phyloP scores from a whole-genome alignment of 2,888 invertebrate genomes.

The Caenorhabditis panamensis region DNA sequence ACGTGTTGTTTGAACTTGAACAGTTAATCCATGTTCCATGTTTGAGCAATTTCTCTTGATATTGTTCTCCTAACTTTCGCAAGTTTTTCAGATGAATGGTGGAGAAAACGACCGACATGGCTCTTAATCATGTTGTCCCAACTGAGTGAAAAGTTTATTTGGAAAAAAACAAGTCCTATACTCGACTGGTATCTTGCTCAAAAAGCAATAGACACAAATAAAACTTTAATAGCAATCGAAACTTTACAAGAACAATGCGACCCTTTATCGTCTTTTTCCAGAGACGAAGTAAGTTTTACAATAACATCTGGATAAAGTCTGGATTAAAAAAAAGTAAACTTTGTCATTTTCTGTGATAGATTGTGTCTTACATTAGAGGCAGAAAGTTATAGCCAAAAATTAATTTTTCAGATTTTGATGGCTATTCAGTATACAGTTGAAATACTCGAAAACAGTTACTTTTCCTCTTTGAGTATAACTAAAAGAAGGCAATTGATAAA shows the following conservation, averaged over 20 bases:
- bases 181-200: constrained; percentile 84
- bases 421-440: constrained; percentile 76
- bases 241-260: constrained; percentile 83
- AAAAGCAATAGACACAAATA: constrained; percentile 78
- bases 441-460: constrained; percentile 68
- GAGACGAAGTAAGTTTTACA: constrained; percentile 83
- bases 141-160: constrained; percentile 82
- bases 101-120: constrained; percentile 84
- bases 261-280: constrained; percentile 84
- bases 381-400: too few relatives aligned
- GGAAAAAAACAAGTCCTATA: constrained; percentile 83
- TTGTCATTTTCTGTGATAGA: too few relatives aligned
- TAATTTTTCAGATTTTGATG: constrained; percentile 73
- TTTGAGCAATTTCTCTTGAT: not conserved
- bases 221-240: constrained; percentile 62
- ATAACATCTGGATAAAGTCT: too few relatives aligned
- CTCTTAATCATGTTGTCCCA: constrained; percentile 84
- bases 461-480: not conserved
- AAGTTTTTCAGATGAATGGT: constrained; percentile 83
- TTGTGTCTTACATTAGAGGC: too few relatives aligned
- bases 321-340: too few relatives aligned
- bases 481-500: constrained; percentile 28
- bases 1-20: too few relatives aligned
- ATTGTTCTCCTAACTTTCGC: not conserved
- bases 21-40: too few relatives aligned